These are phyloP conservation scores for Lophochroa leadbeateri DNA, from an alignment of 2,113 vertebrate species.

Conservation along the genomic window DNA sequence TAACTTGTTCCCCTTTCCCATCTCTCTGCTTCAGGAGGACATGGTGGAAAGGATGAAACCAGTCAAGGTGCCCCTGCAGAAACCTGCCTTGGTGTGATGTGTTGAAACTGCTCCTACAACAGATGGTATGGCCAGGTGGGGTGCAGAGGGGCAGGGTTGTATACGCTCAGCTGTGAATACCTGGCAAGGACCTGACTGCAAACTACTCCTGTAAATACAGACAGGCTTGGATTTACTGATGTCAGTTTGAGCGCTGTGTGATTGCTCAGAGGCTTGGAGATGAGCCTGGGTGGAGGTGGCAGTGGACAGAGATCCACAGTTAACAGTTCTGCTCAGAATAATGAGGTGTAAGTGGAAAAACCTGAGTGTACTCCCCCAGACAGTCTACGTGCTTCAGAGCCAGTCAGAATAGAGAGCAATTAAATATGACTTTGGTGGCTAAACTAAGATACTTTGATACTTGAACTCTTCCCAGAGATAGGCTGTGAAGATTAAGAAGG, in stretches of 20 bases:
- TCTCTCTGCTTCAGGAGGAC: background rate
- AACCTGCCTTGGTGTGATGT: background rate
- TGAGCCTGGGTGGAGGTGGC: background rate
- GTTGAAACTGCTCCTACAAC: background rate
- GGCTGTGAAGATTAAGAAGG: background rate
- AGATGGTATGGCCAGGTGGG: background rate
- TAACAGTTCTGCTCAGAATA: background rate
- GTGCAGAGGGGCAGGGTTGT: background rate
- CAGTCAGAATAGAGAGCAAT: background rate
- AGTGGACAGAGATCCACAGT: background rate
- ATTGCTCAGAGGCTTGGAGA: background rate
- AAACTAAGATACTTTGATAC: background rate
- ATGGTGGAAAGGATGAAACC: background rate
- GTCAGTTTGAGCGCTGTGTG: background rate
- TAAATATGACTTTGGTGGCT: background rate
- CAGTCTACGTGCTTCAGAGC: background rate
- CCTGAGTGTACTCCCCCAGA: background rate
- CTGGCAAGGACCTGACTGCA: background rate
- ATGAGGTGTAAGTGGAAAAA: background rate
- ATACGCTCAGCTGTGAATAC: background rate
- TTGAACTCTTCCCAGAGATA: background rate
- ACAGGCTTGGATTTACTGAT: background rate
- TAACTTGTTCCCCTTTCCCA: background rate
- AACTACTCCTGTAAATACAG: background rate
- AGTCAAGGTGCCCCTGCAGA: background rate